Evolutionary conservation across 2,113 vertebrate species (phyloP), one percentile per base, ranked within the genome.

Genomic region (Equus przewalskii): DNA sequence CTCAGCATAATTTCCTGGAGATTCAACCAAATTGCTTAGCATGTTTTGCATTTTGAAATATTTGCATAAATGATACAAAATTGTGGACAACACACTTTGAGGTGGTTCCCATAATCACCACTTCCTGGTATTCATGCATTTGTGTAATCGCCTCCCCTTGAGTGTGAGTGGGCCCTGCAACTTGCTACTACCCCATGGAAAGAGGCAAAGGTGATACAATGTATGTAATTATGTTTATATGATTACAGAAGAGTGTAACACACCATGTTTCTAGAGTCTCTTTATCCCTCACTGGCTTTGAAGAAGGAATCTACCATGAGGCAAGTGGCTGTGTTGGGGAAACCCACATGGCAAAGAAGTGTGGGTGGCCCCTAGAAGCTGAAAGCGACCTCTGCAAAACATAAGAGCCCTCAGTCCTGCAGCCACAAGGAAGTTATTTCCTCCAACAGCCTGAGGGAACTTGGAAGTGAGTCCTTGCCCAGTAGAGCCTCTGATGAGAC

Each of bases 21-120:
- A 60, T 18, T 83, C 44, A 84, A 64, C 19, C 60, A 62, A 60
- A 26, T 89, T 41, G 19, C 30, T 64, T 26, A 33, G 44, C 70
- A 22, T 67, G 36, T 44, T 36, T 49, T 80, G 11, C 12, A 1
- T n/a, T 87, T 86, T 81, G 65, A 73, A n/a, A 96, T 11, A 82
- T 58, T 88, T 69, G 36, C 49, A 73, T 75, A 88, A 76, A 76
- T 93, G 36, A 69, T 24, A 95, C 24, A 82, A 75, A 88, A 75
- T 54, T 33, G 19, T 41, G 14, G 15, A 2, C 41, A 30, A 51
- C 41, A 46, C 33, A 75, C 11, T 80, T 87, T 64, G 79, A 54
- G 46, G 44, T 95, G 26, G 62, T 51, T 91, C 14, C 49, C 69
- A 28, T 73, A 51, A 54, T 46, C 56, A n/a, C 19, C 33, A 46